Evolutionary conservation across 2,113 vertebrate species (phyloP), one percentile per base, ranked within the genome.

Genomic region (Siphamia tubifer): DNA sequence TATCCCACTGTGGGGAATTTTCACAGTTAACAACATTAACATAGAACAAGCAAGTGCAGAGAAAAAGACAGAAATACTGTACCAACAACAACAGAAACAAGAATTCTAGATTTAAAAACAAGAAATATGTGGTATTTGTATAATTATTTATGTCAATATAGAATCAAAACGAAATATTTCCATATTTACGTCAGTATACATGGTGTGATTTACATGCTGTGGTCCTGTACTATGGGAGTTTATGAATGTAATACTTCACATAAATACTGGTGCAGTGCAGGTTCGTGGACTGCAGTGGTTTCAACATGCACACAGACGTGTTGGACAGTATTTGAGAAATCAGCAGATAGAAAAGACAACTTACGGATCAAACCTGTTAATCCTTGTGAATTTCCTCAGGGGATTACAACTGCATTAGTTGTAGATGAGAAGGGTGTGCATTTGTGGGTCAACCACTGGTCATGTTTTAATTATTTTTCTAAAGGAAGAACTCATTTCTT

Each of bases 351-450:
- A 23, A 35, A 53, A 56, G 56, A 55, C 7, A 67, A 62, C 53
- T 35, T 48, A n/a, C 34, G 7, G 31, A 73, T 68, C 4, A 48
- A 31, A 76, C 32, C 31, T 16, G 27, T 19, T 69, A 74, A 71
- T 51, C 30, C 25, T 57, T 12, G 3, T 6, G 52, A 53, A 68
- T 69, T 78, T 67, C 73, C 66, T 73, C 31, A 9, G 20, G 45
- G 80, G 72, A 80, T 82, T 61, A 68, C 11, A 39, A 62, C 40
- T 62, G 40, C 62, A 78, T 79, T 71, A 45, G 23, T 53, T 39
- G 44, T 27, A 48, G 39, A 64, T 44, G 34, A 65, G 23, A 34
- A 31, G 13, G 30, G 35, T 7, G 53, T 23, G 31, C 58, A 13
- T 47, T 52, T 74, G 45, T 51, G 30, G 52, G 66, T 73, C 75